phyloP scores from a whole-genome alignment of 1,140 invertebrate genomes.

The Trypoxylus dichotomus region DNA sequence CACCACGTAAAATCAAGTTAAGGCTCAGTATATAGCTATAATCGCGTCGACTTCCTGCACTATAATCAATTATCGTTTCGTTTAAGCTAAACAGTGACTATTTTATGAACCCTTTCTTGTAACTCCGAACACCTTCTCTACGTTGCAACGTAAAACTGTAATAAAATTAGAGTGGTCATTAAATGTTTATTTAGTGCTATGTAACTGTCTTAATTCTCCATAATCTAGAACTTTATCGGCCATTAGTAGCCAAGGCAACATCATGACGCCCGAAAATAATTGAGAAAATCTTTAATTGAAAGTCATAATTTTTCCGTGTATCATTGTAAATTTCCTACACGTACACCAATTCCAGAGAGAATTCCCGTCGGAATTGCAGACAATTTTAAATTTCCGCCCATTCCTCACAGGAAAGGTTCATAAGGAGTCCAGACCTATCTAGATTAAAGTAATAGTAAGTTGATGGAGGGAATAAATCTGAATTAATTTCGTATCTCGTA shows the following conservation, averaged over 20 bases:
- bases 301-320: conserved; percentile 10
- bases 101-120: not conserved
- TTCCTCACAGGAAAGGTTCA: conserved; percentile 14
- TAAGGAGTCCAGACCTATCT: conserved; percentile 19
- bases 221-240: not conserved
- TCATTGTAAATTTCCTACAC: conserved; percentile 22
- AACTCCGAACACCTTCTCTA: not conserved
- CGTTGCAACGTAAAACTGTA: not conserved
- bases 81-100: not conserved
- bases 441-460: conserved; percentile 21
- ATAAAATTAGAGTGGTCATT: conserved; percentile 3
- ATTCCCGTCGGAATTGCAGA: conserved; percentile 15
- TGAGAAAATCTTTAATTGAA: conserved; percentile 20
- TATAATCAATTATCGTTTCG: no score
- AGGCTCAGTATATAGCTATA: no score
- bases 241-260: not conserved
- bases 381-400: conserved; percentile 21
- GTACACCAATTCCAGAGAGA: not conserved
- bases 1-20: no score
- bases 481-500: conserved; percentile 22
- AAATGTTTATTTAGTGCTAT: conserved; percentile 12
- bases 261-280: not conserved
- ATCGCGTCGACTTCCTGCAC: no score
- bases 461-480: conserved; percentile 23
- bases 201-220: conserved; percentile 11